Conservation (phyloP, 2,797 vertebrate species). For the Pipistrellus pipistrellus region DNA sequence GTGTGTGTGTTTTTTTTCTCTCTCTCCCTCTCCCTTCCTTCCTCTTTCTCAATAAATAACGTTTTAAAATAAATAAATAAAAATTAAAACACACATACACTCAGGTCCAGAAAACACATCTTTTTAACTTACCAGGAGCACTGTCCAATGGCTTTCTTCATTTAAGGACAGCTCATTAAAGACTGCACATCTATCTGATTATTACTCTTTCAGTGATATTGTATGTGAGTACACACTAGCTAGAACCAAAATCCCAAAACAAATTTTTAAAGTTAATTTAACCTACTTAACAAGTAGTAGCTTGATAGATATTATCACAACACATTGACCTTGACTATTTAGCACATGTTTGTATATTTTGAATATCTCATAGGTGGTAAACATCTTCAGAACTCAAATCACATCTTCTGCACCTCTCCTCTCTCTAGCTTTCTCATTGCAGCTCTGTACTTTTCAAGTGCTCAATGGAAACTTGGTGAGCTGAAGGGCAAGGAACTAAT, state of each 20-base stretch:
- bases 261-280: background rate
- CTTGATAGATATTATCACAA: background rate
- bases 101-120: background rate
- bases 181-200: background rate
- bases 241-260: background rate
- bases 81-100: background rate
- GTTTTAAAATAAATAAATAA: background rate
- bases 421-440: background rate
- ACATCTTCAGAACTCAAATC: background rate
- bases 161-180: background rate
- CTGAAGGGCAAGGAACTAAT: background rate
- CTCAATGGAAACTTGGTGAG: background rate
- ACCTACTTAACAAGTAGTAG: background rate
- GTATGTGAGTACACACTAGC: background rate
- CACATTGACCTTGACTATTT: background rate
- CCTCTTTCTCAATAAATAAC: background rate
- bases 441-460: background rate
- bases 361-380: background rate
- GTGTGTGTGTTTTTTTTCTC: background rate
- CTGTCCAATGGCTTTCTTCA: background rate
- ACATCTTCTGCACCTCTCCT: background rate
- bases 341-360: background rate
- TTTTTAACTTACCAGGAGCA: slow-evolving; percentile 5
- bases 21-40: too few species aligned
- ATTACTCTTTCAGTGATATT: background rate